Conservation (phyloP, 2,888 invertebrate genomes). For the Agrochola lota region DNA sequence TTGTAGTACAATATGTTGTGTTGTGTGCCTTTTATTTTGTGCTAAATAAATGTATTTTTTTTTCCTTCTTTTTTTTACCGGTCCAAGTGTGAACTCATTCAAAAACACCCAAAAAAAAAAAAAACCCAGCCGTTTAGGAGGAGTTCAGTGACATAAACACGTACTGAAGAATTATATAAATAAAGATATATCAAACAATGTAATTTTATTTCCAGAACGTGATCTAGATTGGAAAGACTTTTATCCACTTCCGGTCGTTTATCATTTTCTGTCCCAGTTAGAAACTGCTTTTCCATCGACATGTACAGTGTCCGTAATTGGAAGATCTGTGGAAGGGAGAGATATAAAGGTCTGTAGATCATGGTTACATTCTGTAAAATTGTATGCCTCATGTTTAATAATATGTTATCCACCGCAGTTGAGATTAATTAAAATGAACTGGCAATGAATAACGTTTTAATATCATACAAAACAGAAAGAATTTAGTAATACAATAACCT, state of each 20-base stretch:
- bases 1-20: too few relatives aligned
- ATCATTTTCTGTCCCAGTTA: slow-evolving; percentile 93
- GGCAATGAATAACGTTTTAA: background rate
- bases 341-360: slow-evolving; percentile 91
- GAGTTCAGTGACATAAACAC: too few relatives aligned
- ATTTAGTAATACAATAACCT: background rate
- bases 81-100: background rate
- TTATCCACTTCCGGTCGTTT: slow-evolving; percentile 92
- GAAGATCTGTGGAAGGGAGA: slow-evolving; percentile 93
- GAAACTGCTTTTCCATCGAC: slow-evolving; percentile 93
- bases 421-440: background rate
- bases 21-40: too few relatives aligned
- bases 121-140: too few relatives aligned
- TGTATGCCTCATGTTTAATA: background rate
- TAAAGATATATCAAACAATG: background rate
- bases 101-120: too few relatives aligned
- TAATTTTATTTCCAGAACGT: slow-evolving; percentile 72
- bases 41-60: too few relatives aligned
- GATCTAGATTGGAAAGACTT: slow-evolving; percentile 94
- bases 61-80: background rate
- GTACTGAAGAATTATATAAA: too few relatives aligned
- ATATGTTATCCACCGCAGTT: background rate
- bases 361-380: background rate
- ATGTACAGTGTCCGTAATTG: slow-evolving; percentile 93
- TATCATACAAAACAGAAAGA: background rate